Conservation (phyloP, 2,113 vertebrate genomes). For the Amphiprion ocellaris region DNA sequence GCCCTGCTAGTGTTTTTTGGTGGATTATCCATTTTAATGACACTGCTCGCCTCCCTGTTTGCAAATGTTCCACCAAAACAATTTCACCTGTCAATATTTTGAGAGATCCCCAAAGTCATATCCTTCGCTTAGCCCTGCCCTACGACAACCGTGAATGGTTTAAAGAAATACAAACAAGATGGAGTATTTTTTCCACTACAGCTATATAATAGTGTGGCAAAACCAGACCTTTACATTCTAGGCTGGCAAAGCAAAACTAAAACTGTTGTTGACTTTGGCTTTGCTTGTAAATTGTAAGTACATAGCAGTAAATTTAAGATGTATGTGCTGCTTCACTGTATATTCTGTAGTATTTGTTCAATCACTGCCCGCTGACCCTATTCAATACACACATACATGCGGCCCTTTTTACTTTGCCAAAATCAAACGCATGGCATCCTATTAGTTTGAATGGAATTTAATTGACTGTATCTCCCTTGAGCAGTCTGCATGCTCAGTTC, state of each 20-base stretch:
- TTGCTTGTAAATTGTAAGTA: conserved; percentile 18
- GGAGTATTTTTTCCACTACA: too few species aligned
- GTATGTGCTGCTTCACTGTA: conserved; percentile 4
- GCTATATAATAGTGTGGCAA: too few species aligned
- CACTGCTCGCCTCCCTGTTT: too few species aligned
- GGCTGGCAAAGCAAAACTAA: not conserved
- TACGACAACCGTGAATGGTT: too few species aligned
- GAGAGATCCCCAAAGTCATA: too few species aligned
- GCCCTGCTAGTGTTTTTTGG: too few species aligned
- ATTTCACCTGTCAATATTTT: too few species aligned
- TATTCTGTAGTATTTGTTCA: not conserved
- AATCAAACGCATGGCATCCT: conserved; percentile 40
- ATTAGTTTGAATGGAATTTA: conserved; percentile 56
- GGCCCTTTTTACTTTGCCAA: not conserved
- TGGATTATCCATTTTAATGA: too few species aligned
- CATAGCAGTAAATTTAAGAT: conserved; percentile 11
- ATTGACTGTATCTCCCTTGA: conserved; percentile 55
- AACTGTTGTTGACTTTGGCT: conserved; percentile 22
- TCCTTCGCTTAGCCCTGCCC: too few species aligned
- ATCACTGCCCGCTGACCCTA: not conserved
- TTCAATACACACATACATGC: not conserved
- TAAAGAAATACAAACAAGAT: too few species aligned
- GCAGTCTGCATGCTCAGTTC: conserved; percentile 32
- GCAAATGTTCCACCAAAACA: too few species aligned
- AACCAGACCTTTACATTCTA: too few species aligned